Conservation (phyloP, 2,888 invertebrate genomes). For the Dryobotodes eremita region DNA sequence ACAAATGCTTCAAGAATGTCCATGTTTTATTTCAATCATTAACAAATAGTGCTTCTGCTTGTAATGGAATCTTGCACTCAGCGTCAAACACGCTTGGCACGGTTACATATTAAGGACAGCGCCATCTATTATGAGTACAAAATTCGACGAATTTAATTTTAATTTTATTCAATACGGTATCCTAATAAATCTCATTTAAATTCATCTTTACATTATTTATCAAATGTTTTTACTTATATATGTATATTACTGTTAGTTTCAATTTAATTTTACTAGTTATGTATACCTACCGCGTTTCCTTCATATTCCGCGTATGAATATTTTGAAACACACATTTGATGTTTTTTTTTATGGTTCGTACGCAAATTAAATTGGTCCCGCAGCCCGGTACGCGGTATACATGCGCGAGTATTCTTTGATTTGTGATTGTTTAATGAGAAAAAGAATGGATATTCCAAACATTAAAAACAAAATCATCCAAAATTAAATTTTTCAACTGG, state of each 20-base stretch:
- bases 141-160: not conserved
- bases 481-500: not conserved
- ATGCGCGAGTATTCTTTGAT: not conserved
- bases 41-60: not conserved
- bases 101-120: constrained; percentile 1
- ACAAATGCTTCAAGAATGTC: not conserved
- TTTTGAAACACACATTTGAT: not conserved
- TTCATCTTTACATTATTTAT: not conserved
- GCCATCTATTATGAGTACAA: constrained; percentile 9
- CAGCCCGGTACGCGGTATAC: not conserved
- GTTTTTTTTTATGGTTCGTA: no score
- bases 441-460: not conserved
- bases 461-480: not conserved
- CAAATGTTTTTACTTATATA: not conserved
- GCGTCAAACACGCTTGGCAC: not conserved
- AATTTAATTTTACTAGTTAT: no score
- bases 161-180: not conserved
- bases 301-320: not conserved
- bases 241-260: no score
- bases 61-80: not conserved
- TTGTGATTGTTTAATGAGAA: not conserved
- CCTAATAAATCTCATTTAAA: not conserved
- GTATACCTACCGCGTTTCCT: not conserved
- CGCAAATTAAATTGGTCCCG: not conserved
- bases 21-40: not conserved